Conservation (phyloP, 2,797 vertebrate genomes). For the Leptodactylus fallax region DNA sequence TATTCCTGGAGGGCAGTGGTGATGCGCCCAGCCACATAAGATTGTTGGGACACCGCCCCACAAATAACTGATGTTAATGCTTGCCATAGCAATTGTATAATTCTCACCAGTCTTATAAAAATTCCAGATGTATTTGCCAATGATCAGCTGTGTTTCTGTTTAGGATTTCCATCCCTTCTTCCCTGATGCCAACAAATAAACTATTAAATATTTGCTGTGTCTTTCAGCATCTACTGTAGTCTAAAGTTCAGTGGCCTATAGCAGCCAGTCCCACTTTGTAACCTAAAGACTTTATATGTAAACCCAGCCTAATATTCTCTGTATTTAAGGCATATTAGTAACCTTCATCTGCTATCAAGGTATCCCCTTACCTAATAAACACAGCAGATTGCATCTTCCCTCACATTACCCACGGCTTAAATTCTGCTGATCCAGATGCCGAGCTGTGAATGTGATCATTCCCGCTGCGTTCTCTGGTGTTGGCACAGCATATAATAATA, state of each 20-base stretch:
- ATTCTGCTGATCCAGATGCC: conserved; percentile 50
- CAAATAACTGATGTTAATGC: too few relatives aligned
- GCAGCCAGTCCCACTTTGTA: background rate
- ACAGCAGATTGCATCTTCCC: conserved; percentile 7
- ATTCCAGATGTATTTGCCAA: too few relatives aligned
- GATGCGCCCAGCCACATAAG: too few relatives aligned
- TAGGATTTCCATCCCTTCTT: too few relatives aligned
- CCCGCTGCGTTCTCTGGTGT: conserved; percentile 42
- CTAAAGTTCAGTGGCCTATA: background rate
- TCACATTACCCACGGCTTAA: conserved; percentile 2
- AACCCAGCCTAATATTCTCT: background rate
- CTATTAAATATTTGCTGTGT: background rate
- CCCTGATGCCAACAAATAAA: too few relatives aligned
- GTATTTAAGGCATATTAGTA: background rate
- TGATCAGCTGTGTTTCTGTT: too few relatives aligned
- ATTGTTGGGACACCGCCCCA: too few relatives aligned
- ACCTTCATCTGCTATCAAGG: conserved; percentile 8
- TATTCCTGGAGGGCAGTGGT: too few relatives aligned
- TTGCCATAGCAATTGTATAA: too few relatives aligned
- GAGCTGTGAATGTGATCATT: conserved; percentile 17
- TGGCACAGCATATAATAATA: conserved; percentile 32
- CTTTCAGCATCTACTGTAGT: background rate
- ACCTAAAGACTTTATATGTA: background rate
- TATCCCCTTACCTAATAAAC: background rate
- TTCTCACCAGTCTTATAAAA: too few relatives aligned